A percentile compares a stretch with the other conserved stretches of the same genome.
phyloP scores from a whole-genome alignment of 2,113 vertebrate genomes.

The Maylandia zebra region DNA sequence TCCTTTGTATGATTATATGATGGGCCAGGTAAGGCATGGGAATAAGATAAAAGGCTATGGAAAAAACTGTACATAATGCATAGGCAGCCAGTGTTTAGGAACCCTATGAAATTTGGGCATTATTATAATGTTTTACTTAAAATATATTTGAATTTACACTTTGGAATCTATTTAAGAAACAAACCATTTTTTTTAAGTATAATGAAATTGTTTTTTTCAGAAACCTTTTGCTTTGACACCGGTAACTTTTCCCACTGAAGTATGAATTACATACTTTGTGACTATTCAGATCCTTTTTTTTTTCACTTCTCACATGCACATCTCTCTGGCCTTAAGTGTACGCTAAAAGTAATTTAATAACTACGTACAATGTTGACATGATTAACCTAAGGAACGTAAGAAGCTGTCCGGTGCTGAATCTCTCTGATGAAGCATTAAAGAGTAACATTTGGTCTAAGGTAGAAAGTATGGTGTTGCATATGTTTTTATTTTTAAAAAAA shows the following conservation, averaged over 20 bases:
- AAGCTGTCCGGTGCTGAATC: conserved; percentile 2
- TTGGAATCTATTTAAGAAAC: neutral
- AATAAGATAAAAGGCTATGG: neutral
- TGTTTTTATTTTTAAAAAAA: neutral
- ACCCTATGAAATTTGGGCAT: neutral
- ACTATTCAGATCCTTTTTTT: neutral
- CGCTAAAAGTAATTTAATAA: neutral
- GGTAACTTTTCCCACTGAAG: neutral
- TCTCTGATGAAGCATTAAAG: neutral
- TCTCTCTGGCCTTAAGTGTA: neutral
- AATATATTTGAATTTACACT: neutral
- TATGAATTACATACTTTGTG: neutral
- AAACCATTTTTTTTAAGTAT: neutral
- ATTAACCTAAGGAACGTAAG: neutral
- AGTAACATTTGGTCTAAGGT: neutral
- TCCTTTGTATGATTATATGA: conserved; percentile 43
- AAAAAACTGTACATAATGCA: neutral
- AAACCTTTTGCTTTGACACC: neutral
- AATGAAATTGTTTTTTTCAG: neutral
- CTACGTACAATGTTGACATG: neutral
- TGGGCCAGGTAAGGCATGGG: conserved; percentile 3
- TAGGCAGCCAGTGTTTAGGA: neutral
- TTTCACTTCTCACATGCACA: neutral
- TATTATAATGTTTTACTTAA: neutral
- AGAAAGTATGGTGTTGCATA: neutral